A percentile compares a stretch with the other conserved stretches of the same genome.
Evolutionary conservation across 2,888 invertebrate species (phyloP).

Genomic region (Eupithecia pulchellata): DNA sequence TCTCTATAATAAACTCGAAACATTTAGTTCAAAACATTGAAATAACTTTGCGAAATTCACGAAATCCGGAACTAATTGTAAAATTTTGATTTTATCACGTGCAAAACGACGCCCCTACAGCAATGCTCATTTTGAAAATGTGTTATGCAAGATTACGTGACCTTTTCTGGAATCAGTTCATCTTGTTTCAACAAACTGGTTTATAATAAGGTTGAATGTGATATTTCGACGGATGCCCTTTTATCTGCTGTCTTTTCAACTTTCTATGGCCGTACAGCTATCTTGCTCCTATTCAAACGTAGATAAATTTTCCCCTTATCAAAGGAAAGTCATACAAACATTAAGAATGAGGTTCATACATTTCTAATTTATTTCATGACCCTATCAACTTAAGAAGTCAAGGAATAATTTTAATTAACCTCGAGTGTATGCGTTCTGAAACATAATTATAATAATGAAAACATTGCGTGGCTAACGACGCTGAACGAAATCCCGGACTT

Average conservation of each 20-base stretch:
- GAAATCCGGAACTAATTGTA: slow-evolving; percentile 27
- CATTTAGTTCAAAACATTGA: slow-evolving; percentile 38
- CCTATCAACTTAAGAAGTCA: slow-evolving; percentile 10
- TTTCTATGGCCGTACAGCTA: not conserved
- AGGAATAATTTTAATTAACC: slow-evolving; percentile 11
- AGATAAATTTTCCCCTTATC: slow-evolving; percentile 4
- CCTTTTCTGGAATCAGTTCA: slow-evolving; percentile 9
- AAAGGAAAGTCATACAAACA: slow-evolving; percentile 5
- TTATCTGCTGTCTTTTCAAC: slow-evolving; percentile 3
- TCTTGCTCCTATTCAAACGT: slow-evolving; percentile 11
- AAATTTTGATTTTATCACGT: slow-evolving; percentile 15
- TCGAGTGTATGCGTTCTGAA: slow-evolving; percentile 2
- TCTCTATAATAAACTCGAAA: slow-evolving; percentile 43
- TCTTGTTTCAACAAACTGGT: slow-evolving; percentile 6
- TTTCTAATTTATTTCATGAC: slow-evolving; percentile 19
- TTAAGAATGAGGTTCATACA: not conserved
- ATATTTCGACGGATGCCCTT: slow-evolving; percentile 9
- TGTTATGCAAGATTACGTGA: slow-evolving; percentile 13
- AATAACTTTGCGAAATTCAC: slow-evolving; percentile 28
- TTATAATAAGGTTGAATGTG: slow-evolving; percentile 4
- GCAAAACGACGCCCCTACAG: slow-evolving; percentile 12
- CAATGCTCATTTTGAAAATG: slow-evolving; percentile 12
- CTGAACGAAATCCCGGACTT: not conserved
- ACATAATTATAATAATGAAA: not conserved
- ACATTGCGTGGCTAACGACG: slow-evolving; percentile 3